A percentile compares a stretch with the other conserved stretches of the same genome.
Conservation (phyloP, 2,888 invertebrate genomes). For the Drosophila dives region DNA sequence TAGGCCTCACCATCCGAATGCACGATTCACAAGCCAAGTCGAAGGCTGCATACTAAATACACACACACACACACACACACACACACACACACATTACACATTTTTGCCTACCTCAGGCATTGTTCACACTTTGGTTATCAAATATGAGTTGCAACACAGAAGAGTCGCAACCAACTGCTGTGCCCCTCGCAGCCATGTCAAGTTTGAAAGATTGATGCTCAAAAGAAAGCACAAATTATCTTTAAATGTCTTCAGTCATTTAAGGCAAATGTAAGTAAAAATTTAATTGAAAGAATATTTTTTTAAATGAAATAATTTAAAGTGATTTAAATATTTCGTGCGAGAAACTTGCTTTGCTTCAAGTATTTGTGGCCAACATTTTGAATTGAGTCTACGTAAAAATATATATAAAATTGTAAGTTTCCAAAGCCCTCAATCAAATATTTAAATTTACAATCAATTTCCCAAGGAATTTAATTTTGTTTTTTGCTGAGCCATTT, state of each 20-base stretch:
- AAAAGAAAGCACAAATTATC: background rate
- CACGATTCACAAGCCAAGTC: background rate
- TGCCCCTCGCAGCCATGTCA: background rate
- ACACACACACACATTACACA: no score
- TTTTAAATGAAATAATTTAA: background rate
- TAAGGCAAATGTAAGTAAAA: background rate
- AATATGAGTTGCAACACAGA: background rate
- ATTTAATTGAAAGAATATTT: background rate
- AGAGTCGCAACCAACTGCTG: background rate
- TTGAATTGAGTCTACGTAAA: conserved; percentile 41
- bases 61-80: no score
- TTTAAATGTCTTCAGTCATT: background rate
- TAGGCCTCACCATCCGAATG: background rate
- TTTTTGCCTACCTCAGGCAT: background rate
- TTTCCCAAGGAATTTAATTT: conserved; percentile 30
- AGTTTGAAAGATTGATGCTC: background rate
- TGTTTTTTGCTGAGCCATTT: background rate
- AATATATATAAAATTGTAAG: conserved; percentile 36
- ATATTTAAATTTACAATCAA: background rate
- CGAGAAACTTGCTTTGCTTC: background rate
- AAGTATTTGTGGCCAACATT: conserved; percentile 2
- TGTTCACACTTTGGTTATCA: background rate
- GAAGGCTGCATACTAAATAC: background rate
- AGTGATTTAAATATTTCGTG: background rate
- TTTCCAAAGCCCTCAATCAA: conserved; percentile 15